Evolutionary conservation across 1,140 invertebrate species (phyloP).

Genomic region (Bombus confusus): DNA sequence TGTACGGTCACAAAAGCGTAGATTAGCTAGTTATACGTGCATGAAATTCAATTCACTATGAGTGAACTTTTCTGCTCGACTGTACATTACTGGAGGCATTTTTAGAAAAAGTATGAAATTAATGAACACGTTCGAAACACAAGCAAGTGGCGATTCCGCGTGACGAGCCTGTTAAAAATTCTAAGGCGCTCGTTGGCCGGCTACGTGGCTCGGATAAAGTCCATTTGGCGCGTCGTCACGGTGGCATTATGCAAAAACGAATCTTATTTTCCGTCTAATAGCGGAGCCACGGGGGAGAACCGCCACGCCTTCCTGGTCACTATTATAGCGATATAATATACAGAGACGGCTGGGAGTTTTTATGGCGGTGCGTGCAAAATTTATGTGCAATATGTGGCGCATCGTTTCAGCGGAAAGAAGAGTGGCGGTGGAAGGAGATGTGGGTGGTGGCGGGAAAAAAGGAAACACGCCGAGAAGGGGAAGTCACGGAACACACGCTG

Average conservation of each 20-base stretch:
- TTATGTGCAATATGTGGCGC: constrained; percentile 71
- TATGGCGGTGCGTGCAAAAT: constrained; percentile 67
- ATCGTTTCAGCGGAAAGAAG: constrained; percentile 41
- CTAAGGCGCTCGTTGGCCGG: constrained; percentile 14
- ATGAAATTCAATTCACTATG: too few species aligned
- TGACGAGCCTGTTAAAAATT: constrained; percentile 22
- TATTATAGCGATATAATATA: constrained; percentile 67
- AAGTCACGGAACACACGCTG: constrained; percentile 46
- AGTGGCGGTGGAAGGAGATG: neutral
- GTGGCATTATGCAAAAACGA: constrained; percentile 56
- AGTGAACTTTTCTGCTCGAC: too few species aligned
- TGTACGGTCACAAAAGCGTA: too few species aligned
- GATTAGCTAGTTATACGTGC: too few species aligned
- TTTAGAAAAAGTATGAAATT: neutral
- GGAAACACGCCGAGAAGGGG: neutral
- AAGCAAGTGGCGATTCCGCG: neutral
- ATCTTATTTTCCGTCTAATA: constrained; percentile 66
- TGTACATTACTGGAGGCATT: too few species aligned
- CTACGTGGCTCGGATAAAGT: constrained; percentile 43
- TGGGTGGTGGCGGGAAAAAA: neutral
- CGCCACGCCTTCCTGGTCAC: constrained; percentile 59
- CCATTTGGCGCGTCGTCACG: constrained; percentile 50
- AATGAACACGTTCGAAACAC: neutral
- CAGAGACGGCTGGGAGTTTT: constrained; percentile 57
- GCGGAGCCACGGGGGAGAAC: constrained; percentile 44